Evolutionary conservation across 2,113 vertebrate species (phyloP).

Genomic region (Tetrax tetrax): DNA sequence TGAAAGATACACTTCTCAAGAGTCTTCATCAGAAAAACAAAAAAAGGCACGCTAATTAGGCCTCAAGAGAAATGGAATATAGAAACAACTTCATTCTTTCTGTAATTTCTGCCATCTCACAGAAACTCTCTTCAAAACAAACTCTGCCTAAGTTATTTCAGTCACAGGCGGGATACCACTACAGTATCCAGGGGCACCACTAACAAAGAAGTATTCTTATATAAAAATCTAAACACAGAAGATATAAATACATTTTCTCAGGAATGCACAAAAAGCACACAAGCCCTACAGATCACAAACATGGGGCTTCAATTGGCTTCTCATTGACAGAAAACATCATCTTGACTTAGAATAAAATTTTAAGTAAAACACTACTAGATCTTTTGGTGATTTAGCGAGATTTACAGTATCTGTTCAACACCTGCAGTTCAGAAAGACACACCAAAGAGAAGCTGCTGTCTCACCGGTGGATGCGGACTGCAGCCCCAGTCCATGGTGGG

Average conservation of each 20-base stretch:
- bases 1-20: accelerated
- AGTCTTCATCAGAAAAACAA: background rate
- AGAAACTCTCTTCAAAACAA: background rate
- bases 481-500: background rate
- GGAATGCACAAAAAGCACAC: background rate
- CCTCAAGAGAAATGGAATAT: background rate
- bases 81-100: background rate
- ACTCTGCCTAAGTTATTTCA: background rate
- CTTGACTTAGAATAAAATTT: background rate
- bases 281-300: background rate
- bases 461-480: background rate
- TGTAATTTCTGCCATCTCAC: background rate
- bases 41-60: background rate
- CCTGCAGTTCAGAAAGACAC: background rate
- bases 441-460: background rate
- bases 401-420: background rate
- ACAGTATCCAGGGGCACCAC: background rate
- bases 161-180: background rate
- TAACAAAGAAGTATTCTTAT: background rate
- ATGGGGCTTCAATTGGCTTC: background rate
- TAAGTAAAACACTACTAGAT: background rate
- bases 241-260: background rate
- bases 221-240: background rate
- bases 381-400: background rate
- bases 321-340: background rate